These are phyloP conservation scores for Falco novaeseelandiae DNA, from an alignment of 2,797 vertebrate species.

Conservation along the genomic window DNA sequence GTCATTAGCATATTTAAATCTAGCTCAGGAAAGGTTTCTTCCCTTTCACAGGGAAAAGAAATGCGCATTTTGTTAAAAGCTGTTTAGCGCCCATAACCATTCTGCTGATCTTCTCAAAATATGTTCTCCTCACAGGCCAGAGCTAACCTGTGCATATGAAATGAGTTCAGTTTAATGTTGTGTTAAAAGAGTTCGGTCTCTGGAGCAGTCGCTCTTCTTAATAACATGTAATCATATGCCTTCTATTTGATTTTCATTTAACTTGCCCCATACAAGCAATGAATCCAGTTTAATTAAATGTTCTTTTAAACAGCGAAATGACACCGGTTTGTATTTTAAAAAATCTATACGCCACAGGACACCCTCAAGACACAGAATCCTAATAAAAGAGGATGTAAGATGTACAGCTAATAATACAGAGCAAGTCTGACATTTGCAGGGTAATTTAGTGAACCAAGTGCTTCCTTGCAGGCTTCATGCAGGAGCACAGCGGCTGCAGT, in stretches of 20 bases:
- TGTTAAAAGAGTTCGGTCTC: conserved; percentile 87
- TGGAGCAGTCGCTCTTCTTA: conserved; percentile 80
- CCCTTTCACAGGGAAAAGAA: neutral
- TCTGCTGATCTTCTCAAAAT: conserved; percentile 85
- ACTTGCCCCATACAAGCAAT: conserved; percentile 71
- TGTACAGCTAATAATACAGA: conserved; percentile 70
- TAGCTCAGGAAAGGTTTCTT: conserved; percentile 58
- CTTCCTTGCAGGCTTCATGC: conserved; percentile 19
- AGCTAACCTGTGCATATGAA: conserved; percentile 89
- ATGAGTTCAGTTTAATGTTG: conserved; percentile 85
- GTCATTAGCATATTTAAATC: conserved; percentile 65
- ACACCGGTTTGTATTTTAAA: conserved; percentile 76
- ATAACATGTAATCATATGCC: conserved; percentile 85
- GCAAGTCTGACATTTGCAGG: conserved; percentile 74
- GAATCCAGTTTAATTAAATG: conserved; percentile 84
- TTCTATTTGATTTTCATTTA: conserved; percentile 79
- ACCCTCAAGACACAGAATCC: conserved; percentile 73
- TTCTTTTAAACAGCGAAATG: conserved; percentile 79
- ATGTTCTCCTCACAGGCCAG: conserved; percentile 78
- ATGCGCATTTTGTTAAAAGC: conserved; percentile 77
- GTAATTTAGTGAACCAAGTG: conserved; percentile 68
- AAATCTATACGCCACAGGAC: conserved; percentile 70
- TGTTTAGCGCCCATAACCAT: conserved; percentile 80
- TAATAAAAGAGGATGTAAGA: conserved; percentile 77
- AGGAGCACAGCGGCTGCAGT: neutral